Percentiles rank a stretch among this genome's conserved stretches.
phyloP scores from a whole-genome alignment of 2,888 invertebrate genomes.

The Drosophila borborema region DNA sequence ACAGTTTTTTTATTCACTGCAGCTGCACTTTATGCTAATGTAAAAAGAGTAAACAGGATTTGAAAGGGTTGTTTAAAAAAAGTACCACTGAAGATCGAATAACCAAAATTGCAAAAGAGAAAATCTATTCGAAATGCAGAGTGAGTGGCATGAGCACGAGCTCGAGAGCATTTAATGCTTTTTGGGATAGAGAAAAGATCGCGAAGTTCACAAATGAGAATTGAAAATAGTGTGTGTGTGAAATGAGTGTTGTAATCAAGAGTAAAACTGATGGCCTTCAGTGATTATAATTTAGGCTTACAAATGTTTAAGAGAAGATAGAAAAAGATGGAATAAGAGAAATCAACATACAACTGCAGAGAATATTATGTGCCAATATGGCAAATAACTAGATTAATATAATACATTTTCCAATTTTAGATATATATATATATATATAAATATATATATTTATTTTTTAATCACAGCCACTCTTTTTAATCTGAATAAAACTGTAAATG shows the following conservation, averaged over 20 bases:
- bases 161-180: background rate
- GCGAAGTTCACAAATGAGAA: background rate
- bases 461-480: too few relatives aligned
- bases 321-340: too few relatives aligned
- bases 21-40: slow-evolving; percentile 72
- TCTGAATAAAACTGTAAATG: background rate
- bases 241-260: background rate
- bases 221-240: background rate
- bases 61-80: slow-evolving; percentile 55
- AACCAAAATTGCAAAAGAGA: slow-evolving; percentile 11
- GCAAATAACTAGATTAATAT: too few relatives aligned
- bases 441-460: too few relatives aligned
- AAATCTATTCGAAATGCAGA: slow-evolving; percentile 2
- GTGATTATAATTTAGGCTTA: too few relatives aligned
- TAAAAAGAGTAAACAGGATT: slow-evolving; percentile 21
- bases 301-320: too few relatives aligned
- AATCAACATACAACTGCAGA: too few relatives aligned
- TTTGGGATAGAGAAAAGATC: background rate
- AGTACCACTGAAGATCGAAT: slow-evolving; percentile 36
- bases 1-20: slow-evolving; percentile 47
- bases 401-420: too few relatives aligned
- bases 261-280: background rate
- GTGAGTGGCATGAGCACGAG: background rate
- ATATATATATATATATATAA: too few relatives aligned
- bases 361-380: too few relatives aligned